A percentile compares a stretch with the other conserved stretches of the same genome.
These are phyloP conservation scores for Archaeoteleia sp. DNA, from an alignment of 2,888 invertebrate species.

Conservation along the genomic window DNA sequence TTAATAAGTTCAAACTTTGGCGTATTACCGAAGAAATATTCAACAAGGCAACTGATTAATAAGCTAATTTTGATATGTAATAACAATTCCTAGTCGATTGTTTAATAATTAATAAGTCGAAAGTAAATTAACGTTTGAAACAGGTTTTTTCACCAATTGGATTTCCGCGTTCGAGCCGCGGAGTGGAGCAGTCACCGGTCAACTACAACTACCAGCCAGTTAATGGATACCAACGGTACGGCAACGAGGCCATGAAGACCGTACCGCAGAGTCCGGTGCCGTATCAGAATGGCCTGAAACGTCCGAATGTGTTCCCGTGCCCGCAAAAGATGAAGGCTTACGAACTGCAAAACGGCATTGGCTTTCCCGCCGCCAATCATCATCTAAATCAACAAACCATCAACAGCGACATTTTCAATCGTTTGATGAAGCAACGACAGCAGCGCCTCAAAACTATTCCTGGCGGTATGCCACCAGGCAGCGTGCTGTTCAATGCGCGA, in stretches of 20 bases:
- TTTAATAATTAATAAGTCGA: no score
- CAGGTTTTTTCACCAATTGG: conserved; percentile 65
- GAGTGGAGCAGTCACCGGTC: conserved; percentile 59
- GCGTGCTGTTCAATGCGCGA: conserved; percentile 67
- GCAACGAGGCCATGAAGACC: conserved; percentile 64
- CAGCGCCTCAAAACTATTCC: conserved; percentile 56
- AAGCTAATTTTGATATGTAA: no score
- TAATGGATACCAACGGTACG: conserved; percentile 67
- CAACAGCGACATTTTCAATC: conserved; percentile 67
- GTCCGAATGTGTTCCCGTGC: conserved; percentile 56
- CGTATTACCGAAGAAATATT: no score
- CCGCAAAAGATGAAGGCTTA: conserved; percentile 65
- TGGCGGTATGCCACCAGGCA: conserved; percentile 63
- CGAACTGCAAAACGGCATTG: conserved; percentile 63
- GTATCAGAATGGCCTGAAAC: conserved; percentile 65
- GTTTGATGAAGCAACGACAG: conserved; percentile 67
- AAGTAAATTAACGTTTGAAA: no score
- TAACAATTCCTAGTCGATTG: no score
- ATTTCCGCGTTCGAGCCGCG: conserved; percentile 56
- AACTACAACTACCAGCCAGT: conserved; percentile 67
- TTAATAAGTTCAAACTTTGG: no score
- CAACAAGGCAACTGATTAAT: no score
- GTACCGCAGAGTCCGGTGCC: conserved; percentile 56
- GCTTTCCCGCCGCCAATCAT: conserved; percentile 58
- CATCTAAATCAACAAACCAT: conserved; percentile 62